Evolutionary conservation across 2,888 invertebrate genomes (phyloP).

Genomic region (Rhagophthalmus giganteus): DNA sequence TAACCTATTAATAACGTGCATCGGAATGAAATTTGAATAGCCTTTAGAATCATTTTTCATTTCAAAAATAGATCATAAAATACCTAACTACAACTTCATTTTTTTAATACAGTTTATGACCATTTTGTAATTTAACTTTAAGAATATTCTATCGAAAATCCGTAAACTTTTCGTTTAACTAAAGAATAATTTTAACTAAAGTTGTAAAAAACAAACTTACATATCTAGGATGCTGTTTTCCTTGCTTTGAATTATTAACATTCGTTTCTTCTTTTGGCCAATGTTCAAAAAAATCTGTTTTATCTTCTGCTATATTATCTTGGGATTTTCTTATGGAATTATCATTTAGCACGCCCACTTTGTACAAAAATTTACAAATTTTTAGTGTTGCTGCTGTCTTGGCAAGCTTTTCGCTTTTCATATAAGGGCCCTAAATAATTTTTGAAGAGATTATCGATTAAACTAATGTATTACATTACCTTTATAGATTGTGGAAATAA

Average conservation of each 20-base stretch:
- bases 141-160: no score
- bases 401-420: constrained; percentile 61
- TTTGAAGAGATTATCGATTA: background rate
- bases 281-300: constrained; percentile 65
- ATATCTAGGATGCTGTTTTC: constrained; percentile 53
- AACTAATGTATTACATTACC: constrained; percentile 65
- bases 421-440: constrained; percentile 13
- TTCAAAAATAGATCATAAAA: no score
- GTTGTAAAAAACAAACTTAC: constrained; percentile 64
- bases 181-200: no score
- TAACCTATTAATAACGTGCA: no score
- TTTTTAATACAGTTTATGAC: no score
- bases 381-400: constrained; percentile 83
- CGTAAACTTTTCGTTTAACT: no score
- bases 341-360: constrained; percentile 71
- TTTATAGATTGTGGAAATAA: constrained; percentile 69
- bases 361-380: constrained; percentile 71
- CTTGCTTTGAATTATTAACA: constrained; percentile 42
- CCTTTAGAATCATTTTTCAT: no score
- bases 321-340: constrained; percentile 65
- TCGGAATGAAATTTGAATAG: no score
- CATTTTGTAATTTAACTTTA: no score
- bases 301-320: constrained; percentile 51
- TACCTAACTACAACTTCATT: no score
- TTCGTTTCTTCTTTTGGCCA: constrained; percentile 58